Evolutionary conservation across 2,797 vertebrate genomes (phyloP), one percentile per base, ranked within the genome.

Genomic region (Orestias chungarensis): DNA sequence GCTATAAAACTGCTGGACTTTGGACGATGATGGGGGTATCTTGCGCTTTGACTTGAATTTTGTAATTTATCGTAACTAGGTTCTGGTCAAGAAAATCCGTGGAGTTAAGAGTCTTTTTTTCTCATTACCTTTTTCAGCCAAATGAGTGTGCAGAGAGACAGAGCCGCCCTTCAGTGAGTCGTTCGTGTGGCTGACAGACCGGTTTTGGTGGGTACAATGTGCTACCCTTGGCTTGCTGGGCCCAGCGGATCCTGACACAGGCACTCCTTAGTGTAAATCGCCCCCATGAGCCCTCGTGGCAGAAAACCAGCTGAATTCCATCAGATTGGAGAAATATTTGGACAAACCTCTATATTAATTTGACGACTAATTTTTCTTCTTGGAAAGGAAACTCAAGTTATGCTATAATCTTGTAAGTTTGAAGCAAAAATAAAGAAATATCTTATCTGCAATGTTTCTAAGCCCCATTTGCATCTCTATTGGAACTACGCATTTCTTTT

Each of bases 281-380:
- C 74, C 82, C 84, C 68, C 69, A 69, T 87, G 87, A 86, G 82
- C 79, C 71, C 69, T 84, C 64, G 12, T 84, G 86, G 89, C 86
- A 74, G 75, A 61, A 59, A 64, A 82, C 82, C 73, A 83, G 82
- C 85, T 68, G 49, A 89, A 91, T 89, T 88, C 86, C 80, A 76
- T 82, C 9, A 80, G 86, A 92, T 93, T 88, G 87, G 84, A 88
- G 87, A 91, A 92, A 89, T 88, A 92, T 93, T 90, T 91, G 81
- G 81, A 90, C 81, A 85, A 86, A 90, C 82, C 84, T 84, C 82
- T 76, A 79, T 84, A 82, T 90, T 91, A 89, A 92, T 89, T 84
- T 81, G 82, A 81, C 76, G 69, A 73, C 72, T 79, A 59, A 71
- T 81, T 85, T 81, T 71, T 78, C 68, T 70, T 66, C 65, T 74